Evolutionary conservation across 2,797 vertebrate genomes (phyloP).

Genomic region (Crax fasciolata): DNA sequence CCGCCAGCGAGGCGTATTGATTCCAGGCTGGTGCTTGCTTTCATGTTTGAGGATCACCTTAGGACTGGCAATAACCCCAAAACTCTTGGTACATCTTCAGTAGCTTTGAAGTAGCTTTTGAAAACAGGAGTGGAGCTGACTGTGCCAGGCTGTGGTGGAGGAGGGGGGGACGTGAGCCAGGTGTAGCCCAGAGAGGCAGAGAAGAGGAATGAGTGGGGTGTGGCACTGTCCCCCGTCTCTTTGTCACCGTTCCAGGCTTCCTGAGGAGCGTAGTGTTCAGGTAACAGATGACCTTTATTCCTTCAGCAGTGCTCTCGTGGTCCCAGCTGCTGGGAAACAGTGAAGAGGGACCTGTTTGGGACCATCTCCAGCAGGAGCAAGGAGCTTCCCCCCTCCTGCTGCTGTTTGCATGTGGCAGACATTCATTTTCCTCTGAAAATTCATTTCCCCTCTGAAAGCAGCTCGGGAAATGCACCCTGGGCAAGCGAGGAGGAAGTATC

Average conservation of each 20-base stretch:
- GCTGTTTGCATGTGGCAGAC: neutral
- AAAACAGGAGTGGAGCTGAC: neutral
- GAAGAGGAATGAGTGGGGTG: neutral
- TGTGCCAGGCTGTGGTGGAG: neutral
- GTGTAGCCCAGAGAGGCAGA: neutral
- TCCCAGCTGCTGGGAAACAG: neutral
- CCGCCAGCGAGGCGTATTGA: neutral
- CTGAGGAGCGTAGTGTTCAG: accelerated
- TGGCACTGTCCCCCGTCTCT: neutral
- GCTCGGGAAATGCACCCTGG: neutral
- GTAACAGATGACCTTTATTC: neutral
- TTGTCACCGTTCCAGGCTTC: accelerated
- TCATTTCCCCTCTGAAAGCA: neutral
- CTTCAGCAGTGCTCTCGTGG: accelerated
- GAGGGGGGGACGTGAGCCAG: accelerated
- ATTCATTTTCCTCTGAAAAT: neutral
- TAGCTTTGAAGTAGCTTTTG: neutral
- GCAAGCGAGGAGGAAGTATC: neutral
- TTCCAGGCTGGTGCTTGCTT: neutral
- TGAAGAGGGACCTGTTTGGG: neutral
- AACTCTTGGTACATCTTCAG: neutral
- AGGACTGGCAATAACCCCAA: neutral
- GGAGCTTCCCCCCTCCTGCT: neutral
- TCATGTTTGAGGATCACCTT: neutral
- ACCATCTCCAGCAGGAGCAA: neutral